Evolutionary conservation across 2,888 invertebrate genomes (phyloP).

Genomic region (Lordiphosa fenestrarum): DNA sequence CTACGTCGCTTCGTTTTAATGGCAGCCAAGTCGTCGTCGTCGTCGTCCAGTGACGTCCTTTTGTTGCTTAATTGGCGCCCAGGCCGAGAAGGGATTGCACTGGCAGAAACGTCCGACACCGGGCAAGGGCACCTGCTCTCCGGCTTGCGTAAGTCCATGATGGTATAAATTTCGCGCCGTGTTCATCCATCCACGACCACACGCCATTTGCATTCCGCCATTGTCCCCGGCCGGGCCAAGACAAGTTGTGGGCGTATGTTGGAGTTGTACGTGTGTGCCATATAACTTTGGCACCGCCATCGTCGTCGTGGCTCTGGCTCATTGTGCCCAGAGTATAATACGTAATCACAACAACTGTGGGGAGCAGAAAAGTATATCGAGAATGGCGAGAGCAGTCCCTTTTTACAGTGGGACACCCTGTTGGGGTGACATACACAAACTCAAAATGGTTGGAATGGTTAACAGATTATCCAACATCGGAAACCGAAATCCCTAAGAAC

Average conservation of each 20-base stretch:
- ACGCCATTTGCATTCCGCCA: conserved; percentile 62
- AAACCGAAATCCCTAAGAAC: too few species aligned
- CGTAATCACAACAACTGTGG: conserved; percentile 49
- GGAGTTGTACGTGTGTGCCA: conserved; percentile 53
- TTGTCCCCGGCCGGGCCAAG: background rate
- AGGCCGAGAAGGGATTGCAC: conserved; percentile 33
- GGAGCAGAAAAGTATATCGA: background rate
- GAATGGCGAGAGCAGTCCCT: too few species aligned
- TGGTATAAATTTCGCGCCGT: conserved; percentile 42
- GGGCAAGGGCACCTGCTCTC: background rate
- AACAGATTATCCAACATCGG: too few species aligned
- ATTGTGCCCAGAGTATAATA: conserved; percentile 44
- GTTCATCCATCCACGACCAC: conserved; percentile 52
- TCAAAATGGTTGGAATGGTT: too few species aligned
- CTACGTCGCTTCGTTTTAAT: conserved; percentile 61
- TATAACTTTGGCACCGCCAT: conserved; percentile 53
- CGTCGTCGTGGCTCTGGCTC: conserved; percentile 12
- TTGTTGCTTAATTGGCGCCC: conserved; percentile 69
- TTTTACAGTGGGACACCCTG: conserved; percentile 15
- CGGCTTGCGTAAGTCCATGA: conserved; percentile 20
- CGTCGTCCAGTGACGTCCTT: conserved; percentile 33
- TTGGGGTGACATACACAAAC: too few species aligned
- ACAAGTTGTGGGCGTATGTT: conserved; percentile 13
- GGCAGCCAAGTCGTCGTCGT: conserved; percentile 41
- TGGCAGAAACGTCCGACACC: conserved; percentile 26